Evolutionary conservation across 2,888 invertebrate genomes (phyloP).

Genomic region (Dryadula phaetusa): DNA sequence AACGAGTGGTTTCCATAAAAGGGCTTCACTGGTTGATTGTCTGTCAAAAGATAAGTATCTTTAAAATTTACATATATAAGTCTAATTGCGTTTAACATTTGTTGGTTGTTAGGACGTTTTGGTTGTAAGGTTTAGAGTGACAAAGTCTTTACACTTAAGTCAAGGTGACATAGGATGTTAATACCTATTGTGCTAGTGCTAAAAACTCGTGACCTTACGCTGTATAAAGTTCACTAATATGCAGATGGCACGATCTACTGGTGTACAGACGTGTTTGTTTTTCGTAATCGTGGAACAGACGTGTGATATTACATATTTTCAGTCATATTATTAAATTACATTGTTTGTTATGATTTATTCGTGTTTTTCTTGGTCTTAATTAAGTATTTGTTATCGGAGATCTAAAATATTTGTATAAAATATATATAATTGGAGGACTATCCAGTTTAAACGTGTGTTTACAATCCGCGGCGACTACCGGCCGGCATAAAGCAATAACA

Average conservation of each 20-base stretch:
- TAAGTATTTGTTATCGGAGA: neutral
- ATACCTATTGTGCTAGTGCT: conserved; percentile 79
- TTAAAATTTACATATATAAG: conserved; percentile 52
- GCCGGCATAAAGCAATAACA: conserved; percentile 56
- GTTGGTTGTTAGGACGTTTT: conserved; percentile 51
- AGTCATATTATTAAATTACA: neutral
- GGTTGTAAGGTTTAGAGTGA: conserved; percentile 47
- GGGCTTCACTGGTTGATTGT: conserved; percentile 49
- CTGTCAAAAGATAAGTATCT: conserved; percentile 53
- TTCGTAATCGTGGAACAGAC: neutral
- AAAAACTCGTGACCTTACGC: conserved; percentile 80
- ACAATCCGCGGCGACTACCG: conserved; percentile 52
- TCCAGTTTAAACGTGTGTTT: conserved; percentile 49
- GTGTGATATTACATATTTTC: neutral
- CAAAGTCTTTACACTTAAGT: conserved; percentile 69
- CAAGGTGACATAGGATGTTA: conserved; percentile 82
- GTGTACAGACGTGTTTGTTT: neutral
- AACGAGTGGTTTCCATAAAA: conserved; percentile 50
- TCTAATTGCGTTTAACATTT: conserved; percentile 51
- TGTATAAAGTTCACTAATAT: conserved; percentile 79
- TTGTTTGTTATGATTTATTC: neutral
- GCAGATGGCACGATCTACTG: conserved; percentile 65
- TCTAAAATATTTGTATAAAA: neutral
- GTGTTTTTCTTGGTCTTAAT: neutral
- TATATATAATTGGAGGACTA: conserved; percentile 13